Percentiles rank a stretch among this genome's conserved stretches.
These are phyloP conservation scores for Ophthalmolycus amberensis DNA, from an alignment of 2,113 vertebrate genomes.

Conservation along the genomic window DNA sequence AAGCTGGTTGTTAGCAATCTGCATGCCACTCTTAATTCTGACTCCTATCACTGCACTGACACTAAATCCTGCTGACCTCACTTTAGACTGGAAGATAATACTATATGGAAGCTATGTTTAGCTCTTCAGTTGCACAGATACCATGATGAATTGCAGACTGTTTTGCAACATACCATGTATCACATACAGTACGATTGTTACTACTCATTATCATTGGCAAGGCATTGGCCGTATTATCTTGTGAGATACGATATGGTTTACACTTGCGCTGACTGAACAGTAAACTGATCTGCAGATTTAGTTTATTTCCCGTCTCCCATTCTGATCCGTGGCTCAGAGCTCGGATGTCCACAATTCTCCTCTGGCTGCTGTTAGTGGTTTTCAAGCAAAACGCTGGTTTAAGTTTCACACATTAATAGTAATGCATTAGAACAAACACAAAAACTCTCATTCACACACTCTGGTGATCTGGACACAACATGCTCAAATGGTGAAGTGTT, in stretches of 20 bases:
- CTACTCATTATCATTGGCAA: neutral
- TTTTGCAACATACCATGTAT: neutral
- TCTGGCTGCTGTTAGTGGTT: constrained; percentile 94
- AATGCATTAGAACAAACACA: constrained; percentile 81
- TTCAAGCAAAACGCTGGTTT: constrained; percentile 97
- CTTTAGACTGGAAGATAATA: neutral
- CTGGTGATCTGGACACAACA: constrained; percentile 87
- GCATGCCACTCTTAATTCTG: constrained; percentile 88
- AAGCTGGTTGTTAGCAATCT: constrained; percentile 95
- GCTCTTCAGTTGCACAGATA: neutral
- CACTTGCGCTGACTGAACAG: neutral
- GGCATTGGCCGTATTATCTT: neutral
- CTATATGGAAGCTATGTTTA: neutral
- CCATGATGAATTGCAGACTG: neutral
- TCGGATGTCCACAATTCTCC: constrained; percentile 71
- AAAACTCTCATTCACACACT: constrained; percentile 54
- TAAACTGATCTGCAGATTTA: neutral
- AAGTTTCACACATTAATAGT: constrained; percentile 84
- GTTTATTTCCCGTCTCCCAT: constrained; percentile 27
- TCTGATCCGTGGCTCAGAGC: constrained; percentile 59
- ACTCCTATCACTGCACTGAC: constrained; percentile 50
- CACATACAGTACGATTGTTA: neutral
- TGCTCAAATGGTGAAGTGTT: constrained; percentile 84
- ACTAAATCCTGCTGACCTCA: constrained; percentile 12
- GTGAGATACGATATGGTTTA: neutral